Evolutionary conservation across 2,797 vertebrate genomes (phyloP), one percentile per base, ranked within the genome.

Genomic region (Sphenopsis melanotis): DNA sequence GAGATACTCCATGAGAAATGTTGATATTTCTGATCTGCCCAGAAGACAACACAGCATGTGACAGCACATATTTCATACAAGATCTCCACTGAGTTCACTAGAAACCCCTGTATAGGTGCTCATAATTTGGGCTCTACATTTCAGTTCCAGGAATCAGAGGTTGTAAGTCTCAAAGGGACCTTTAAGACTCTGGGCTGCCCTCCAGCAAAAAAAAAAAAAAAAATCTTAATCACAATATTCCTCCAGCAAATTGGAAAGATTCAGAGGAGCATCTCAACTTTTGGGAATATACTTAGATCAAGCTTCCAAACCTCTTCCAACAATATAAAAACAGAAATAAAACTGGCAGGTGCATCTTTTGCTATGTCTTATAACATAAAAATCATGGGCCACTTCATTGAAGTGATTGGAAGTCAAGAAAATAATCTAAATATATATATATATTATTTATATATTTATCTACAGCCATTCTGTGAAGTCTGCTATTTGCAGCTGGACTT

Each of bases 291-390:
- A 87, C 66, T 84, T 70, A 64, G 56, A 81, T 90, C 83, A 82
- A 89, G 90, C 91, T 88, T 97, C 93, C 80, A 95, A 93, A 93
- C 46, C 29, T 64, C 81, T 95, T 84, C 36, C 63, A 86, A 93
- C 66, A 94, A 79, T 39, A 76, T 41, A 49, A 81, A 83, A 79
- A n/a, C 36, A 84, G 44, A 94, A 96, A 76, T 84, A 94, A 94
- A 94, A 87, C 74, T 96, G 95, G 83, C 95, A 96, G 95, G 93
- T 96, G 91, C 74, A 95, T 95, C 83, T 96, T 83, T 86, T 90
- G 47, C 63, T 64, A 41, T 77, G 87, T 93, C 93, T 20, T 60
- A 7, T 34, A 69, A 52, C 30, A 94, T 93, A 89, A 90, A 91
- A 94, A 60, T 90, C 91, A 92, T 8, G 13, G 52, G 55, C 36